Evolutionary conservation across 1,140 invertebrate species (phyloP), one percentile per base, ranked within the genome.

Genomic region (Caerostris extrusa): DNA sequence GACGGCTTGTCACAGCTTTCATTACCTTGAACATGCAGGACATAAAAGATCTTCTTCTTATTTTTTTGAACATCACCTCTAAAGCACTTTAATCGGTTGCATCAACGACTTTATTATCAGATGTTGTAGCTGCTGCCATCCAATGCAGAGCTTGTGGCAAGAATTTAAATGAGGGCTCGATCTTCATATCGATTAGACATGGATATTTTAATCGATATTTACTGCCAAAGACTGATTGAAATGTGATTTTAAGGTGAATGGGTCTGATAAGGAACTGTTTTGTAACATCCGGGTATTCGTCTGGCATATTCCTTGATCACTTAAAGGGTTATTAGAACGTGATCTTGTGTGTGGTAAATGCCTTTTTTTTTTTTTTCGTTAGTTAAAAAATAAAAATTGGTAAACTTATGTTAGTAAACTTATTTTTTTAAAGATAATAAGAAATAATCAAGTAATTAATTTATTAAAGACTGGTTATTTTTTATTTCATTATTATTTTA

Each of bases 131-230:
- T 10, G 34, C 2, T 34, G 34, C 34, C 34, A 34, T 34, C 34
- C 0, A 71, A 8, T 71, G 58, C 56, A n/a, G 3, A 85, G 53
- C 82, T 61, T 6, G n/a, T 5, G 58, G 57, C 19, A 50, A 34
- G 85, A 87, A 87, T 87, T 87, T 87, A 87, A 87, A 87, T 87
- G 85, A 61, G 19, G 34, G 10, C 14, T 60, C 85, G 57, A 58
- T 87, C 57, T 53, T 61, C 19, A 83, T 50, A 61, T 50, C 58
- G 85, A 87, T 87, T 87, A 87, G 58, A 17, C 58, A 61, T 34
- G 85, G 58, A 87, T 87, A 87, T 58, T 87, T 87, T 87, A 87
- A 87, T 87, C 85, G 85, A 87, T 87, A 87, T 87, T 87, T 87
- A 87, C 85, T 60, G 85, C 85, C 85, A 56, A 87, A 19, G 50